phyloP scores from a whole-genome alignment of 1,140 invertebrate genomes.

The Atta cephalotes region DNA sequence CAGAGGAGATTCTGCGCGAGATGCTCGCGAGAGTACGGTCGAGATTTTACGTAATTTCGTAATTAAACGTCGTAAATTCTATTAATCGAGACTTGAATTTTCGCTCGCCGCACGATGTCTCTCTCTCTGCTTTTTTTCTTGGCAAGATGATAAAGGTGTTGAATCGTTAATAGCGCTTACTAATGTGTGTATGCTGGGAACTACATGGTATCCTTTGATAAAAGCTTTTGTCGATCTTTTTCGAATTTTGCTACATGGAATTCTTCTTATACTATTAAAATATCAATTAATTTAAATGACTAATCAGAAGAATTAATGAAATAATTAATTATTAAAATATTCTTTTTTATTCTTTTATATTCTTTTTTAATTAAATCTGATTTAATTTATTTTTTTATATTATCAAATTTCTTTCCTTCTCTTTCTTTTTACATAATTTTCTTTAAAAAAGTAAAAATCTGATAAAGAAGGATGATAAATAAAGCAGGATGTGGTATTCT shows the following conservation, averaged over 20 bases:
- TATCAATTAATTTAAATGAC: constrained; percentile 4
- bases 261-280: neutral
- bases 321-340: neutral
- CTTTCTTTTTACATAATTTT: neutral
- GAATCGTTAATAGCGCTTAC: constrained; percentile 3
- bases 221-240: neutral
- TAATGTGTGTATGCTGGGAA: neutral
- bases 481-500: constrained; percentile 31
- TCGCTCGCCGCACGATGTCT: neutral
- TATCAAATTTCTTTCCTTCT: neutral
- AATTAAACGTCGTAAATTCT: constrained; percentile 57
- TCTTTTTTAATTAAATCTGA: constrained; percentile 1
- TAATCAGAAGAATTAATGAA: neutral
- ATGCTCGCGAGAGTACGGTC: constrained; percentile 2
- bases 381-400: neutral
- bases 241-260: neutral
- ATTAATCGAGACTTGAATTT: constrained; percentile 20
- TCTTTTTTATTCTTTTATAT: neutral
- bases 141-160: neutral
- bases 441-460: constrained; percentile 13
- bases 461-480: constrained; percentile 16
- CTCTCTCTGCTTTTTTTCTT: neutral
- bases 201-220: neutral
- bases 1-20: constrained; percentile 17
- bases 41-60: constrained; percentile 34